Base-by-base conservation (phyloP, 2,888 invertebrate species). In the Thera obeliscata region DNA sequence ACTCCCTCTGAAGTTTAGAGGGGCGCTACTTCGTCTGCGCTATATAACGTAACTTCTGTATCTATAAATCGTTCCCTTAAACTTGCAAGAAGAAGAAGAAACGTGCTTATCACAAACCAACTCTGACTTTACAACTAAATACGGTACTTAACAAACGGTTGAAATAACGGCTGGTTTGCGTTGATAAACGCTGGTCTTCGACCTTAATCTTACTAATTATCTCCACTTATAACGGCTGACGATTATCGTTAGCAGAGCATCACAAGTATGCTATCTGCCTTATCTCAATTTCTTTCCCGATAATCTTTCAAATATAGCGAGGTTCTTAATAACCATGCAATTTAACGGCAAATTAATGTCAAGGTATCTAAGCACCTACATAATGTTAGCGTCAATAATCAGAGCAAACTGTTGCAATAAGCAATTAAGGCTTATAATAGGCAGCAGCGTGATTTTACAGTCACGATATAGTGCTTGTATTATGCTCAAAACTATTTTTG, bases 171-270 rank as follows among this genome's bases (percentile, higher is more conserved):
- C 12, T n/a, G 5, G 36, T 48, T 58, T 58, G 48, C 33, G 58
- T 48, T 35, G 3, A 35, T 22, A 38, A 33, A 54, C 43, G 43
- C 22, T 41, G 5, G 43, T 5, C 3, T 41, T 36, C 33, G 38
- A 55, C n/a, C 11, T 12, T 43, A 9, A 61, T 46, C 61, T 56
- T 33, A 43, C 46, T 55, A 52, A 57, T 54, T 50, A 56, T 54
- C 9, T 46, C 49, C 52, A 56, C 12, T 69, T 66, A 66, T 63
- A 69, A 66, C 69, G 63, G 69, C 52, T 56, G 60, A 59, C 52
- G 59, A 63, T 66, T 69, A 48, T 64, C 66, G 46, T 66, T 60
- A 66, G 56, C 66, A 66, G 66, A 66, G 69, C 69, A 63, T 66
- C 46, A 63, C 63, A 66, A 63, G 66, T 66, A 60, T 65, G 61